Base-by-base conservation (phyloP, 1,140 invertebrate genomes). In the Eulimnadia texana region DNA sequence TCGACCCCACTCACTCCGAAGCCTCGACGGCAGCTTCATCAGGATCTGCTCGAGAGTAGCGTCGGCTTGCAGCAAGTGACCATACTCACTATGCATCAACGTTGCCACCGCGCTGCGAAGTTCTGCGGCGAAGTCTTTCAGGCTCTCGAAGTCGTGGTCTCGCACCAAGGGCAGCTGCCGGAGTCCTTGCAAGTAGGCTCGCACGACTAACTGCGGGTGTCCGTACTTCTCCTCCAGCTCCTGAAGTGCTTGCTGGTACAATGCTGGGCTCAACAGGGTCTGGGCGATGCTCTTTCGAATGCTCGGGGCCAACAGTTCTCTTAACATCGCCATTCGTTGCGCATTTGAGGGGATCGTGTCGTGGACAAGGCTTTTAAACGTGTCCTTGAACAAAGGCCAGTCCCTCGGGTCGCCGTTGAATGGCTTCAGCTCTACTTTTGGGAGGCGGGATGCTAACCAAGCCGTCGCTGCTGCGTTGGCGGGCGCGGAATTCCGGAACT, bases 211-310 rank as follows among this genome's bases (percentile, higher is more conserved):
- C n/a, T 61, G 23, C 24, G 50, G 59, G 19, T 61, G 59, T 3
- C 59, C 59, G 11, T 61, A 61, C 13, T 49, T 54, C 2, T 53
- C 29, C 16, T 52, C 49, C 9, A 61, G 59, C 27, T 61, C 49
- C 19, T 53, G 23, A 1, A 61, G 50, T 2, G 59, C 59, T 27
- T 61, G 9, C 6, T 23, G 6, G 27, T 61, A 61, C 51, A 61
- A 27, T 3, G 27, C n/a, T 20, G 59, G 50, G 22, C 50, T 61
- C 11, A 25, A 24, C 0, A 61, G 27, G 11, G 23, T 24, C 20
- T 61, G 49, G 10, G 1, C 59, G 9, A 52, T 16, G 11, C 59
- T 29, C n/a, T 61, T 28, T 3, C 59, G 50, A 29, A 61, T 61
- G 3, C 52, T 50, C 3, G 42, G 50, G 28, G 50, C 29, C 24